These are phyloP conservation scores for Sebastolobus altivelis DNA, from an alignment of 2,797 vertebrate species.

Conservation along the genomic window DNA sequence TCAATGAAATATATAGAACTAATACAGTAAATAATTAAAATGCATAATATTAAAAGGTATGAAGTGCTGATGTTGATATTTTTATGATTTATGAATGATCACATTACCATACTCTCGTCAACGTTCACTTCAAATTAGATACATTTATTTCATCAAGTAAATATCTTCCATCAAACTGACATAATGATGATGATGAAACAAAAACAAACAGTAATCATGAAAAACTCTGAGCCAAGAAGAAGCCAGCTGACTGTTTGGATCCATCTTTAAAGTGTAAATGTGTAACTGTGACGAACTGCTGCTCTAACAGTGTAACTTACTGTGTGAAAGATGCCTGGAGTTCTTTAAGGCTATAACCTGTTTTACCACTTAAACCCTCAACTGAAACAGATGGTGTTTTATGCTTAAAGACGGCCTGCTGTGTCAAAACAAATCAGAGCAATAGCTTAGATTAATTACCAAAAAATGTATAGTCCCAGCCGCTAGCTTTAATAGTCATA, in stretches of 20 bases:
- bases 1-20: neutral
- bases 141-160: neutral
- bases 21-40: neutral
- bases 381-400: conserved; percentile 54
- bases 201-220: neutral
- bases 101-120: neutral
- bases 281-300: conserved; percentile 6
- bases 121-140: neutral
- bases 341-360: neutral
- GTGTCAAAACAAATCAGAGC: conserved; percentile 62
- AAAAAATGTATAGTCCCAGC: conserved; percentile 39
- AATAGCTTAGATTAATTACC: conserved; percentile 53
- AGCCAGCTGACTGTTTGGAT: neutral
- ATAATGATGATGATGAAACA: neutral
- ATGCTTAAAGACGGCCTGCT: conserved; percentile 42
- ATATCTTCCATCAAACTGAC: conserved; percentile 6
- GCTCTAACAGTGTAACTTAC: neutral
- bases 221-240: neutral
- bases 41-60: neutral
- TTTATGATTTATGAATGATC: neutral
- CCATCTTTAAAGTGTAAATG: neutral
- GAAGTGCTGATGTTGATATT: conserved; percentile 1
- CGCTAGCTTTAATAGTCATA: conserved; percentile 64
- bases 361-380: conserved; percentile 14
- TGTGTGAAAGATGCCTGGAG: conserved; percentile 8